phyloP scores from a whole-genome alignment of 2,888 invertebrate species.

The Apomyelois bistriatella region DNA sequence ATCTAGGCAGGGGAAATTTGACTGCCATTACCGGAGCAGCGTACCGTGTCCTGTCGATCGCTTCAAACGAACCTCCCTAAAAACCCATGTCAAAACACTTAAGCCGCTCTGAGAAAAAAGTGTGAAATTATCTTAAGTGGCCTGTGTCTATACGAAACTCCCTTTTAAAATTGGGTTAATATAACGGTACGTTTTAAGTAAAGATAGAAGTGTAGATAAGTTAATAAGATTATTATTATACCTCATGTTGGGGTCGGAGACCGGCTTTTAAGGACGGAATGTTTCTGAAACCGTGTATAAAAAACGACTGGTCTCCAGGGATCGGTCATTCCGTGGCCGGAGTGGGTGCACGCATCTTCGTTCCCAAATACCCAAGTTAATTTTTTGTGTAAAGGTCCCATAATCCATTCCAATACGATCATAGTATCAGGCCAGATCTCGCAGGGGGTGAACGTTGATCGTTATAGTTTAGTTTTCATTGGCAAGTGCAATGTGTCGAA shows the following conservation, averaged over 20 bases:
- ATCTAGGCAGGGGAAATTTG: background rate
- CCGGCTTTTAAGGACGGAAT: constrained; percentile 75
- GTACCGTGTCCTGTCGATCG: constrained; percentile 38
- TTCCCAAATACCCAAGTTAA: constrained; percentile 41
- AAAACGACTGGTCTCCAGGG: constrained; percentile 69
- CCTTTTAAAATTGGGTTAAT: constrained; percentile 65
- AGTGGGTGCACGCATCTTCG: constrained; percentile 68
- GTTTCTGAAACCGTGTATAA: constrained; percentile 75
- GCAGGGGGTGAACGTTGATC: constrained; percentile 45
- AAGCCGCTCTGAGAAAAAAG: constrained; percentile 56
- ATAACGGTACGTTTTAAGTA: constrained; percentile 76
- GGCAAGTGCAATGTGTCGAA: constrained; percentile 51
- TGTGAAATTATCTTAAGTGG: constrained; percentile 77
- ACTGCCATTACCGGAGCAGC: constrained; percentile 38
- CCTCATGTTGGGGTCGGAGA: constrained; percentile 65
- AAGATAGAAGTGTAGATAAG: constrained; percentile 77
- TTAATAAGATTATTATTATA: constrained; percentile 79
- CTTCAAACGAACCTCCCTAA: constrained; percentile 33
- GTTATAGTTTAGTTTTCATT: constrained; percentile 33
- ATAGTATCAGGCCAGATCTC: constrained; percentile 41
- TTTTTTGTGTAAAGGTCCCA: constrained; percentile 46
- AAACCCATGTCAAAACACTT: constrained; percentile 61
- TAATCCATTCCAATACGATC: constrained; percentile 32
- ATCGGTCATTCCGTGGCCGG: constrained; percentile 70
- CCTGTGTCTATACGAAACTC: constrained; percentile 55